Percentiles rank a stretch among this genome's conserved stretches.
These are phyloP conservation scores for Hippocampus kuda DNA, from an alignment of 2,797 vertebrate species.

Conservation along the genomic window DNA sequence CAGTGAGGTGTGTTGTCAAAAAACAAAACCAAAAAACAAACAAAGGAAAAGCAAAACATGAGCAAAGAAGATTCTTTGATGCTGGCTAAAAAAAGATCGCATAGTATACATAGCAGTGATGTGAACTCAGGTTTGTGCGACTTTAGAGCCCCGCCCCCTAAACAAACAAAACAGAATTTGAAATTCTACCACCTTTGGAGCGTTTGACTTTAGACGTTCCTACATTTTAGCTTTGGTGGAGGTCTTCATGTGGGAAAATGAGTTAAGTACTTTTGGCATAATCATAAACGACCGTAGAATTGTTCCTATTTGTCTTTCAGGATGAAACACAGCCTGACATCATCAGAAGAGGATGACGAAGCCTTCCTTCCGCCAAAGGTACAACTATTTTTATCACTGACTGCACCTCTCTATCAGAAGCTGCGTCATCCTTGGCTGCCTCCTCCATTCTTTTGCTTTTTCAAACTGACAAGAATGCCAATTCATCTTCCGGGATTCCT, in stretches of 20 bases:
- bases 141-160: too few species aligned
- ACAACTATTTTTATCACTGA: constrained; percentile 38
- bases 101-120: too few species aligned
- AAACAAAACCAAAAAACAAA: too few species aligned
- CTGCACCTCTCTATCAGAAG: constrained; percentile 34
- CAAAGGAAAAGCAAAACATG: too few species aligned
- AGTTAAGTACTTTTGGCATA: not conserved
- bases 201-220: not conserved
- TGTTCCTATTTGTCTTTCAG: constrained; percentile 44
- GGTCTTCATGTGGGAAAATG: not conserved
- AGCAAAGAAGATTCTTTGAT: too few species aligned
- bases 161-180: too few species aligned
- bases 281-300: not conserved
- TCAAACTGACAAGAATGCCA: constrained; percentile 43
- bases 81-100: too few species aligned
- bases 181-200: not conserved
- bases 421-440: constrained; percentile 49
- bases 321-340: constrained; percentile 61
- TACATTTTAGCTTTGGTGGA: not conserved
- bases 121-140: too few species aligned
- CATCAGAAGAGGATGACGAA: constrained; percentile 70
- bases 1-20: too few species aligned
- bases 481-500: constrained; percentile 43
- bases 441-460: constrained; percentile 29
- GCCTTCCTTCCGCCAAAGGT: constrained; percentile 73